Conservation (phyloP, 92 coral and sea anemone genomes). For the Epizoanthus rinbou region DNA sequence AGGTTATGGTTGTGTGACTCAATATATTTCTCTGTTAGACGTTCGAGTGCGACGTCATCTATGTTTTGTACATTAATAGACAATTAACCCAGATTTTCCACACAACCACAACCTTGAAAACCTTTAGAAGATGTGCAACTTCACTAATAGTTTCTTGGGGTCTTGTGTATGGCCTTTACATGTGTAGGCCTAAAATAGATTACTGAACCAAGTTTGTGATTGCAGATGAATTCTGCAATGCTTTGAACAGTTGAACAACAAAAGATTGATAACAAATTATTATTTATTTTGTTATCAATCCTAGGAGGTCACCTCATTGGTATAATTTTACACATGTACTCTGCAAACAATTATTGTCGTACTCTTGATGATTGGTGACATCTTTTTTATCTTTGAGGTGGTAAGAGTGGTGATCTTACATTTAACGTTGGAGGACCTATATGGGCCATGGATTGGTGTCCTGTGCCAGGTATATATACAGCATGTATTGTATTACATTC, state of each 20-base stretch:
- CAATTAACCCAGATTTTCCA: too few species aligned
- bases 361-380: too few species aligned
- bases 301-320: too few species aligned
- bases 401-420: conserved; percentile 70
- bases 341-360: too few species aligned
- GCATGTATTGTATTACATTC: background rate
- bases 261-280: background rate
- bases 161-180: background rate
- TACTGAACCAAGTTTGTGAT: background rate
- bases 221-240: background rate
- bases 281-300: background rate
- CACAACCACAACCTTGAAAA: too few species aligned
- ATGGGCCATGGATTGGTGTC: conserved; percentile 97
- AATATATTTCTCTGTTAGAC: too few species aligned
- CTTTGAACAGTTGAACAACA: background rate
- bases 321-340: too few species aligned
- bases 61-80: too few species aligned
- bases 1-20: too few species aligned
- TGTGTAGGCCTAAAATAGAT: background rate
- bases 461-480: conserved; percentile 76
- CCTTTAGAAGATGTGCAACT: too few species aligned
- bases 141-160: too few species aligned
- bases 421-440: conserved; percentile 96
- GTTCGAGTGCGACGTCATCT: too few species aligned
- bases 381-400: conserved; percentile 52